phyloP scores from a whole-genome alignment of 2,113 vertebrate genomes.

The Suricata suricatta region DNA sequence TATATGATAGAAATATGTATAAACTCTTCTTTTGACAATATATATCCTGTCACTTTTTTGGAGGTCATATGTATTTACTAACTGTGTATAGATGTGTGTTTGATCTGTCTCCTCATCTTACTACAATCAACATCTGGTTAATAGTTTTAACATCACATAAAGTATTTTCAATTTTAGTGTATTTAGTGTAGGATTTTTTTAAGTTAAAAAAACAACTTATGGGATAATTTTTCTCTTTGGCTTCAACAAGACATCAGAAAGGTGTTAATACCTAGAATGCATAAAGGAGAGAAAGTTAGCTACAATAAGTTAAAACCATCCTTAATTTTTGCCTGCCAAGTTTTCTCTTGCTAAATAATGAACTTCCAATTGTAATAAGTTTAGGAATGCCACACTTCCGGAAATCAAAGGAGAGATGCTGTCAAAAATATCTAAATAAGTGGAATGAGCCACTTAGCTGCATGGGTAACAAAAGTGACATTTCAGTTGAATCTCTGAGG shows the following conservation, averaged over 20 bases:
- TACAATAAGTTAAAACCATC: conserved; percentile 2
- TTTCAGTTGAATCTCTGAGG: neutral
- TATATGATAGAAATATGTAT: conserved; percentile 87
- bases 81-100: conserved; percentile 81
- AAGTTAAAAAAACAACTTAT: neutral
- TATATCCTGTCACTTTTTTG: conserved; percentile 84
- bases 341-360: neutral
- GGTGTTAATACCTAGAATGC: neutral
- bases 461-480: neutral
- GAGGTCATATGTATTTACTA: conserved; percentile 84
- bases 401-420: neutral
- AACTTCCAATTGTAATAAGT: neutral
- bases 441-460: neutral
- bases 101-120: conserved; percentile 72
- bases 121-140: conserved; percentile 64
- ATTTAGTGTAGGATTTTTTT: neutral
- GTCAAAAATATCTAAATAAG: neutral
- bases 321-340: neutral
- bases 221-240: neutral
- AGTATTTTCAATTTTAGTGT: neutral
- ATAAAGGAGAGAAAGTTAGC: neutral
- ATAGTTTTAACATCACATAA: neutral
- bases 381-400: neutral
- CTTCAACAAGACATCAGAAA: conserved; percentile 39
- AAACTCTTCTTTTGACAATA: conserved; percentile 82